phyloP scores from a whole-genome alignment of 2,797 vertebrate species.

The Aldrovandia affinis region DNA sequence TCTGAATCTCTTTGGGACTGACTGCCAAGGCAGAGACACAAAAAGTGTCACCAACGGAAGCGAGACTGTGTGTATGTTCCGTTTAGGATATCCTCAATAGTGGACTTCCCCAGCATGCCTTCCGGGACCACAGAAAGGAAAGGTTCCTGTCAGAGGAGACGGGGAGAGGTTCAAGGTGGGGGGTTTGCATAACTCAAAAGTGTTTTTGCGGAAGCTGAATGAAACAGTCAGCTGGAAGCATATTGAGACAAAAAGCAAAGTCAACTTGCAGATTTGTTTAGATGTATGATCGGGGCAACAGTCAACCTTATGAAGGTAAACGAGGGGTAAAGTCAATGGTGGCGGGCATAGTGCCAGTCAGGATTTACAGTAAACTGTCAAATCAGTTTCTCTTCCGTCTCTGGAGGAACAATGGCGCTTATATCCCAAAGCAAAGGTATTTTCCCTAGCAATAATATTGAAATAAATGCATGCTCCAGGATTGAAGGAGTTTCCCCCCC shows the following conservation, averaged over 20 bases:
- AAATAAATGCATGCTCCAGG: too few species aligned
- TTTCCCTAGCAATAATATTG: too few species aligned
- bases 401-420: too few species aligned
- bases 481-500: too few species aligned
- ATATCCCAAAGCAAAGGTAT: too few species aligned
- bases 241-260: not conserved
- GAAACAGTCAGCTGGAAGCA: not conserved
- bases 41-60: not conserved
- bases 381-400: too few species aligned
- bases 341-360: too few species aligned
- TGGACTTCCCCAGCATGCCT: conserved; percentile 36
- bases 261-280: not conserved
- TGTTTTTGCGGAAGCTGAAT: conserved; percentile 25
- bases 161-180: conserved; percentile 42
- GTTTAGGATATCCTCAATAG: conserved; percentile 56
- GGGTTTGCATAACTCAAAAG: not conserved
- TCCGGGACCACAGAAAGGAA: conserved; percentile 16
- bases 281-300: too few species aligned
- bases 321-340: not conserved
- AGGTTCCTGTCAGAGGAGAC: conserved; percentile 21
- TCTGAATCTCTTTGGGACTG: not conserved
- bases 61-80: conserved; percentile 32
- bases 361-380: too few species aligned
- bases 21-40: not conserved
- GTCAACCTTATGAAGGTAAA: not conserved